Percentiles rank a stretch among this genome's conserved stretches.
Evolutionary conservation across 2,797 vertebrate species (phyloP).

Genomic region (Phylloscopus collybita): DNA sequence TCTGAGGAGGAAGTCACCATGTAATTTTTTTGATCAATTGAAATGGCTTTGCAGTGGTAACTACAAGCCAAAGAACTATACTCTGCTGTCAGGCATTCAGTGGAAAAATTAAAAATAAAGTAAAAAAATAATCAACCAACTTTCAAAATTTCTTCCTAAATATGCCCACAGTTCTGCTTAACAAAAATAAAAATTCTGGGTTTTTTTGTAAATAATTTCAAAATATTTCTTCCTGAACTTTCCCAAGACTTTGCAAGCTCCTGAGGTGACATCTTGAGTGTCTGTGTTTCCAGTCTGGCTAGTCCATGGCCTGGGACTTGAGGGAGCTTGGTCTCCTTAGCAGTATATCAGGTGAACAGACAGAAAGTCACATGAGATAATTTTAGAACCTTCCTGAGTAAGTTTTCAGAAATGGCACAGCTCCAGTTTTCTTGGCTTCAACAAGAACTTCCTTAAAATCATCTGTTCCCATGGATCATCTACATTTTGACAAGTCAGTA

Average conservation of each 20-base stretch:
- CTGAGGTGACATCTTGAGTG: neutral
- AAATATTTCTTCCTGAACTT: neutral
- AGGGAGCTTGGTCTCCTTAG: neutral
- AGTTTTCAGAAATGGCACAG: neutral
- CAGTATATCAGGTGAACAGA: neutral
- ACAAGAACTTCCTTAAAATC: constrained; percentile 16
- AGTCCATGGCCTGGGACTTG: too few relatives aligned
- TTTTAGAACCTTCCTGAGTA: neutral
- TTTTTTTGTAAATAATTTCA: neutral
- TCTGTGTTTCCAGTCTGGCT: neutral
- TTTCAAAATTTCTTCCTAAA: neutral
- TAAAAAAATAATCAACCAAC: neutral
- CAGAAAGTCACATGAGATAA: neutral
- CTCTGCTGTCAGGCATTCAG: neutral
- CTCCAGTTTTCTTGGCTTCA: neutral
- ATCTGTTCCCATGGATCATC: constrained; percentile 3
- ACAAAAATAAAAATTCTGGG: neutral
- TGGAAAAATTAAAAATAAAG: neutral
- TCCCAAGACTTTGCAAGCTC: neutral
- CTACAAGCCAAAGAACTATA: neutral
- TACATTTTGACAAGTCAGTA: constrained; percentile 15
- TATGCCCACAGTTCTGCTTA: neutral
- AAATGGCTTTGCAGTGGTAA: neutral
- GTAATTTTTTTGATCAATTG: neutral
- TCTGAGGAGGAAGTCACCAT: neutral